Evolutionary conservation across 2,888 invertebrate genomes (phyloP).

Genomic region (Cerastis leucographa): DNA sequence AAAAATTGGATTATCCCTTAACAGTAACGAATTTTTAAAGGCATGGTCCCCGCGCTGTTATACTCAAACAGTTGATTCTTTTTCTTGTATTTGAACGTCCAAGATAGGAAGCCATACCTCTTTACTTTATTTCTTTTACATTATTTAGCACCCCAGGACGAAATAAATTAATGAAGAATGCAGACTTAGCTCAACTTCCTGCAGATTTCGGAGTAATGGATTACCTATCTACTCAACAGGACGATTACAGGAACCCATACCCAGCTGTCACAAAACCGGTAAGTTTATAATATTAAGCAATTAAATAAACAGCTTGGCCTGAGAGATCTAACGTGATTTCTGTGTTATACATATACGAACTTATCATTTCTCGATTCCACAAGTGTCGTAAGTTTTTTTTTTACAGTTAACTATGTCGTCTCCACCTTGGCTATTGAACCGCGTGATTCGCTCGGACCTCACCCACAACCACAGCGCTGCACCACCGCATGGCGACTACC

Average conservation of each 20-base stretch:
- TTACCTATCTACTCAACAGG: conserved; percentile 88
- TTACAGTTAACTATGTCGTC: conserved; percentile 83
- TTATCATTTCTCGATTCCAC: background rate
- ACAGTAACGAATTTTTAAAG: no score
- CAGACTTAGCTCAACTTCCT: conserved; percentile 83
- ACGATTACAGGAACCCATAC: conserved; percentile 88
- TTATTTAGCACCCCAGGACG: conserved; percentile 81
- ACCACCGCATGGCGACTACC: conserved; percentile 85
- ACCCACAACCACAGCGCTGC: conserved; percentile 87
- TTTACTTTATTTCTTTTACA: background rate
- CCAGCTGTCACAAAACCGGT: conserved; percentile 87
- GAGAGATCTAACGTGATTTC: background rate
- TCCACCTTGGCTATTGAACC: conserved; percentile 83
- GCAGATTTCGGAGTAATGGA: conserved; percentile 85
- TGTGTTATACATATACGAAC: background rate
- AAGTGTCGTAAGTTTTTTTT: background rate
- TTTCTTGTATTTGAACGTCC: background rate
- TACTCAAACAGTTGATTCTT: background rate
- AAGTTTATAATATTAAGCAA: conserved; percentile 52
- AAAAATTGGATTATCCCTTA: no score
- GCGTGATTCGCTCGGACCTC: conserved; percentile 86
- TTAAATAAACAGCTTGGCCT: background rate
- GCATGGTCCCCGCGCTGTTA: no score
- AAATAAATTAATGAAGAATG: conserved; percentile 85
- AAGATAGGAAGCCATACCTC: background rate